Conservation (phyloP, 2,888 invertebrate species). For the Euspilapteryx auroguttella region DNA sequence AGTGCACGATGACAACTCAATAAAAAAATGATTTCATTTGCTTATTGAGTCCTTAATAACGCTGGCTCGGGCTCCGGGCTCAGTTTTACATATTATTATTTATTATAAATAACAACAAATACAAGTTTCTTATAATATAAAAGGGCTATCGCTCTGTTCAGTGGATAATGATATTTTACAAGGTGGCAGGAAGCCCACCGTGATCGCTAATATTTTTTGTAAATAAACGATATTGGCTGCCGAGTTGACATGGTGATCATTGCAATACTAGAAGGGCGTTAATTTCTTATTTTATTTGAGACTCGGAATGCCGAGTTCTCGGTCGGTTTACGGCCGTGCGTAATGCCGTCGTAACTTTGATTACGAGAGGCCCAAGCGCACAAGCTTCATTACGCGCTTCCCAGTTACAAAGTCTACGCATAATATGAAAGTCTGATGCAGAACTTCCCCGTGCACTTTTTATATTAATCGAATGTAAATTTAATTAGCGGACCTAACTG, state of each 20-base stretch:
- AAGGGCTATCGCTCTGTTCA: conserved; percentile 16
- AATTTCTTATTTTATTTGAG: conserved; percentile 24
- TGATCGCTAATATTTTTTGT: conserved; percentile 22
- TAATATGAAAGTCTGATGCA: too few relatives aligned
- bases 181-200: conserved; percentile 36
- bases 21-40: conserved; percentile 62
- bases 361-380: too few relatives aligned
- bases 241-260: conserved; percentile 24
- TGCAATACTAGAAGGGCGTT: conserved; percentile 21
- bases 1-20: conserved; percentile 55
- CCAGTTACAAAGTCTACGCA: conserved; percentile 29
- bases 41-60: conserved; percentile 60
- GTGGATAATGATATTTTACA: conserved; percentile 19
- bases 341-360: conserved; percentile 4
- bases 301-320: conserved; percentile 15
- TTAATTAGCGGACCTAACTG: too few relatives aligned
- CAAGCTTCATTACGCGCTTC: too few relatives aligned
- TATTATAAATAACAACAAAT: conserved; percentile 46
- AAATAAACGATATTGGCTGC: conserved; percentile 19
- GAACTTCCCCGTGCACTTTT: too few relatives aligned
- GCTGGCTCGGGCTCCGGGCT: conserved; percentile 28
- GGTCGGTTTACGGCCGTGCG: background rate
- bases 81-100: conserved; percentile 40
- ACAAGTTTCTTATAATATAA: conserved; percentile 27
- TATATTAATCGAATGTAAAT: conserved; percentile 10